Conservation (phyloP, 2,113 vertebrate species). For the Aix galericulata region DNA sequence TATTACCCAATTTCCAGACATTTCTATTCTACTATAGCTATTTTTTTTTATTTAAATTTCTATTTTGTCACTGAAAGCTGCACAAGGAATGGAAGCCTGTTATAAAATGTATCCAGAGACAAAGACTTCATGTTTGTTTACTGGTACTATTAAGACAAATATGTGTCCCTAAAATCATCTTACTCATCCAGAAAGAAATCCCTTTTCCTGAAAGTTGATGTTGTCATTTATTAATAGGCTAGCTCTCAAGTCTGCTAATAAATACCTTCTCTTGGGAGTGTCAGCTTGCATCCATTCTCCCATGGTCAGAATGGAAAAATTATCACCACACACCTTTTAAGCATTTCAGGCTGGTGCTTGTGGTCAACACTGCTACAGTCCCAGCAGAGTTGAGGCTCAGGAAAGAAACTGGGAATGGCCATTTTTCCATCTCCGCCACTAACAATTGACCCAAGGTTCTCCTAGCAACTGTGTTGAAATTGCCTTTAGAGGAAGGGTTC, state of each 20-base stretch:
- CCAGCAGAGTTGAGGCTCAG: background rate
- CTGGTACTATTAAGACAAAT: background rate
- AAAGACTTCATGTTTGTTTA: background rate
- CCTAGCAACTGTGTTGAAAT: background rate
- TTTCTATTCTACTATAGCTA: background rate
- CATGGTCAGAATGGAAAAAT: background rate
- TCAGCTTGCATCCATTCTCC: background rate
- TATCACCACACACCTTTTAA: background rate
- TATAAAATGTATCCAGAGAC: background rate
- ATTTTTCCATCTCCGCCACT: background rate
- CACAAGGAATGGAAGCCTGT: background rate
- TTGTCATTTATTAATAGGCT: background rate
- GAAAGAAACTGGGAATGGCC: background rate
- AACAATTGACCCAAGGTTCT: background rate
- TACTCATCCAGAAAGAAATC: background rate
- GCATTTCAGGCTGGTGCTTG: accelerated
- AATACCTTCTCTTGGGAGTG: background rate
- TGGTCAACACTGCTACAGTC: background rate
- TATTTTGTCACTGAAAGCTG: background rate
- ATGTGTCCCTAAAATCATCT: background rate
- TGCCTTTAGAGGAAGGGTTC: background rate
- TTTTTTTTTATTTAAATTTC: background rate
- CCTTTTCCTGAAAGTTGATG: background rate
- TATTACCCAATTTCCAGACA: background rate
- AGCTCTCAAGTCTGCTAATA: background rate